Conservation (phyloP, 2,888 invertebrate genomes). For the Folsomia manolachei region DNA sequence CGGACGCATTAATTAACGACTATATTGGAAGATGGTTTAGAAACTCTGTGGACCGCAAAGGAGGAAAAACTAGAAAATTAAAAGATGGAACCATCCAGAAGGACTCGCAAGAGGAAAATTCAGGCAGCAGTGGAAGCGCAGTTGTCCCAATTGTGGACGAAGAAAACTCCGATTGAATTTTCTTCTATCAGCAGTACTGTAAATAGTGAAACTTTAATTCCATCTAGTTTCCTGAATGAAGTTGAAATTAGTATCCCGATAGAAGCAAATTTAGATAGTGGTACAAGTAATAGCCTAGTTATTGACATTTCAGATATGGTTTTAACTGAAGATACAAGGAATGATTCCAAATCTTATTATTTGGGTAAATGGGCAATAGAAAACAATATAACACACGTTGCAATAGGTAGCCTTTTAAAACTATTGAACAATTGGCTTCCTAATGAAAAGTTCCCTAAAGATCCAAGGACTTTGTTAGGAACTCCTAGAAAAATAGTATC, state of each 20-base stretch:
- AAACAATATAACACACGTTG: slow-evolving; percentile 18
- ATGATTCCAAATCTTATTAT: background rate
- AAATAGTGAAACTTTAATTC: too few species aligned
- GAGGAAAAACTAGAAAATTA: too few species aligned
- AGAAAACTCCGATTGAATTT: too few species aligned
- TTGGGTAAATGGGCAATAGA: background rate
- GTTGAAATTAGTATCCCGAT: too few species aligned
- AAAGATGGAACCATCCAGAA: slow-evolving; percentile 14
- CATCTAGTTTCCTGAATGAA: too few species aligned
- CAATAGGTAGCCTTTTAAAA: background rate
- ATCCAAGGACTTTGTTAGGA: slow-evolving; percentile 8
- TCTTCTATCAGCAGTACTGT: too few species aligned
- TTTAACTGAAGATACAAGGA: too few species aligned
- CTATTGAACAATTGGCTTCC: background rate
- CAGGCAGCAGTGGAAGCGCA: background rate
- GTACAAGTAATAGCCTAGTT: too few species aligned
- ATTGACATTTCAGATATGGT: too few species aligned
- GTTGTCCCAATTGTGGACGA: too few species aligned
- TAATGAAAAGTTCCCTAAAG: background rate
- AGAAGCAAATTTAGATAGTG: too few species aligned
- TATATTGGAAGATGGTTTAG: slow-evolving; percentile 20
- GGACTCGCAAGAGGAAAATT: slow-evolving; percentile 11
- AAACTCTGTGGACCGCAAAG: slow-evolving; percentile 4
- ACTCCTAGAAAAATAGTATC: background rate
- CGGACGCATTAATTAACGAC: background rate